Percentiles rank a stretch among this genome's conserved stretches.
Conservation (phyloP, 2,797 vertebrate genomes). For the Ceryle rudis region DNA sequence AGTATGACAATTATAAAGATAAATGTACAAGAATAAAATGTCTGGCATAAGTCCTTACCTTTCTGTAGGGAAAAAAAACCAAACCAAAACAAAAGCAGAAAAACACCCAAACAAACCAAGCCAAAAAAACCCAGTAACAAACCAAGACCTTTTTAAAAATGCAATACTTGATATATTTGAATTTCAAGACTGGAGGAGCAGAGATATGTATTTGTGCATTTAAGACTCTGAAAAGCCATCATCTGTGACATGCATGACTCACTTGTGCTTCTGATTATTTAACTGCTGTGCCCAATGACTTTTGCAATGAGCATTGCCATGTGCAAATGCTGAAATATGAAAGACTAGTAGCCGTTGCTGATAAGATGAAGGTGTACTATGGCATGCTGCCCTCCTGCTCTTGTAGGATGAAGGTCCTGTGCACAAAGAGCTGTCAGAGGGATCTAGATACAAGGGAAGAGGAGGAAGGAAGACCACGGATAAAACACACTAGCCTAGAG, state of each 20-base stretch:
- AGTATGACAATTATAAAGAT: slow-evolving; percentile 37
- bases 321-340: neutral
- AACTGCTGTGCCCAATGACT: neutral
- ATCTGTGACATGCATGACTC: slow-evolving; percentile 16
- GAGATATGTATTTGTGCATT: neutral
- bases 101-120: neutral
- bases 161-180: slow-evolving; percentile 82
- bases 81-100: neutral
- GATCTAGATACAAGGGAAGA: neutral
- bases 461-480: neutral
- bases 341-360: neutral
- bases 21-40: slow-evolving; percentile 47
- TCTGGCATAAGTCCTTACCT: slow-evolving; percentile 76
- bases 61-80: slow-evolving; percentile 53
- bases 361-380: neutral
- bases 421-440: neutral
- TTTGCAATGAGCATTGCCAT: neutral
- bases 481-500: neutral
- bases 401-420: neutral
- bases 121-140: slow-evolving; percentile 25
- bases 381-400: neutral
- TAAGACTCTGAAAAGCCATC: neutral
- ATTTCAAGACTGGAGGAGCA: slow-evolving; percentile 43
- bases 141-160: slow-evolving; percentile 78
- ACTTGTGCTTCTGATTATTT: neutral